Base-by-base conservation (phyloP, 2,113 vertebrate genomes). In the Sisor rabdophorus region DNA sequence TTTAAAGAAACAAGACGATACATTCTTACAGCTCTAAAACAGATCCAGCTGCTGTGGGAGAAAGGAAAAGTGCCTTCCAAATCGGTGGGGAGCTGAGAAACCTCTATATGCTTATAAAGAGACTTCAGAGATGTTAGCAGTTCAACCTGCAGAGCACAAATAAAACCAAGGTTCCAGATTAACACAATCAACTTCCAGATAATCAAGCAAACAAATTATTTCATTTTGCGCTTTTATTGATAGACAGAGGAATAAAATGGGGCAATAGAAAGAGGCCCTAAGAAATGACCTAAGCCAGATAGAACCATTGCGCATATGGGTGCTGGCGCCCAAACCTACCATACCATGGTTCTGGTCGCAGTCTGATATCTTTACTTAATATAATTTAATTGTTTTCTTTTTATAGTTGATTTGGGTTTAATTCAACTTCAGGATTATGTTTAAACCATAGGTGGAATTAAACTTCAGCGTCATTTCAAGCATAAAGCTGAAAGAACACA, bases 21-120 rank as follows among this genome's bases (percentile, higher is more conserved):
- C 48, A 24, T 63, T 82, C 95, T 93, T 80, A 97, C 97, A 90
- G 84, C 90, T 85, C 93, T 92, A 89, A 98, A 98, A 83, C 81
- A 82, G 28, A 97, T 15, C 97, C 96, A 98, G 88, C 89, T 89
- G 83, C 73, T 88, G 82, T 98, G 96, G 70, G 90, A 93, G 79
- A 95, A 98, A 1, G 83, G 89, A 74, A 95, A 91, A n/a, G 87
- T 87, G 40, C 97, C 97, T 28, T 95, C 93, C 4, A 95, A 86
- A 12, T 94, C 89, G 0, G 67, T 48, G 15, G 96, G 95, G 79
- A 99, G 89, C 81, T 92, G 94, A 0, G 84, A 82, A 19, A 81
- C 81, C 20, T 95, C 93, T 79, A 98, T 87, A 17, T 93, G 91
- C 81, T 92, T 94, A 79, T 95, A 89, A 1, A 98, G 86, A 44